Conservation (phyloP, 2,888 invertebrate species). For the Sarcophaga caerulescens region DNA sequence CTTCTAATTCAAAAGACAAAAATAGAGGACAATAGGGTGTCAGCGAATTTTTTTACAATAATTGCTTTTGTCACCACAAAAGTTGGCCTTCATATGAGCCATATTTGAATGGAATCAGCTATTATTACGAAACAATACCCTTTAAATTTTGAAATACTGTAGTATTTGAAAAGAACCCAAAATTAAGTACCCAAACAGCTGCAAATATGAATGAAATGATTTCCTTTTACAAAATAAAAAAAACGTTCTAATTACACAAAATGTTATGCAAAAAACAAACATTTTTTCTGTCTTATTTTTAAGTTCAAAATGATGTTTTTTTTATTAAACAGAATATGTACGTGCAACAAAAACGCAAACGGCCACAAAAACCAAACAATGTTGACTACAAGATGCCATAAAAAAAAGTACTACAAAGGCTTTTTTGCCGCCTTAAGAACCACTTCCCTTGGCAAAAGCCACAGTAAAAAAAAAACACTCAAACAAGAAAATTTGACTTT, state of each 20-base stretch:
- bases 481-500: constrained; percentile 57
- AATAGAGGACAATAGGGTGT: too few species aligned
- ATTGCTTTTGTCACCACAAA: too few species aligned
- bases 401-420: constrained; percentile 46
- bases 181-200: not conserved
- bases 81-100: too few species aligned
- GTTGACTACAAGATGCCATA: constrained; percentile 40
- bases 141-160: not conserved
- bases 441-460: not conserved
- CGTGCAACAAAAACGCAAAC: constrained; percentile 26
- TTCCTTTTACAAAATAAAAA: not conserved
- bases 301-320: constrained; percentile 51
- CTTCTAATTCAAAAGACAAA: too few species aligned
- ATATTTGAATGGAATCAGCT: not conserved
- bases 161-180: not conserved
- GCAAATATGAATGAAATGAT: not conserved
- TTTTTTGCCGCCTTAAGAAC: constrained; percentile 42
- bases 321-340: constrained; percentile 19
- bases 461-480: constrained; percentile 33
- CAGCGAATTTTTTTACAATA: too few species aligned
- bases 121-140: not conserved
- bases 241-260: constrained; percentile 28
- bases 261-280: constrained; percentile 7
- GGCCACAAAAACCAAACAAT: constrained; percentile 36
- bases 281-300: constrained; percentile 6